These are phyloP conservation scores for Spheniscus humboldti DNA, from an alignment of 2,797 vertebrate species.

Conservation along the genomic window DNA sequence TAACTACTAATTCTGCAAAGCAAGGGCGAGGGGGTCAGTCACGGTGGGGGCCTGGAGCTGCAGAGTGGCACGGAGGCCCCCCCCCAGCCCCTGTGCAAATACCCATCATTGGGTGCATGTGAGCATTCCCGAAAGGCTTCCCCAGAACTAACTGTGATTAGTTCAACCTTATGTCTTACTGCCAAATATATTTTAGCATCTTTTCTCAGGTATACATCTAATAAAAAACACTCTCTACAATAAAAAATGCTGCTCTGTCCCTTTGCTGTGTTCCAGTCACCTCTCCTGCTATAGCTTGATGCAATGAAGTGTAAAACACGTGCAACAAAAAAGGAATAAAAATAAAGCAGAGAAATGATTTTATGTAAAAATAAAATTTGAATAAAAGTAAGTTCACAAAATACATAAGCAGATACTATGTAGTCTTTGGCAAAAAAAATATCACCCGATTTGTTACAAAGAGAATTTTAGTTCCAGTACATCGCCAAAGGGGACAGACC, in stretches of 20 bases:
- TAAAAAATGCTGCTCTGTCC: background rate
- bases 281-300: background rate
- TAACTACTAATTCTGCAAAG: rapidly evolving
- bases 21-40: rapidly evolving
- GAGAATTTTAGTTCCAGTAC: background rate
- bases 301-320: background rate
- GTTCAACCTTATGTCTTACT: rapidly evolving
- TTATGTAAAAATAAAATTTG: background rate
- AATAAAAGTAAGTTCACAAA: background rate
- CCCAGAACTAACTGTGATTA: rapidly evolving
- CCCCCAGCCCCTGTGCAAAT: background rate
- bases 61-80: background rate
- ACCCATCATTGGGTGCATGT: rapidly evolving
- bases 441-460: background rate
- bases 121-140: background rate
- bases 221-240: rapidly evolving
- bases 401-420: rapidly evolving
- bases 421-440: background rate
- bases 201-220: rapidly evolving
- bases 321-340: background rate
- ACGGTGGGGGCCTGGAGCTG: background rate
- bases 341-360: background rate
- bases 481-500: background rate
- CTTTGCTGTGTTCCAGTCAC: background rate
- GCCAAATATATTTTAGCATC: background rate